A percentile compares a stretch with the other conserved stretches of the same genome.
These are phyloP conservation scores for Pollenia griseotomentosa DNA, from an alignment of 2,888 invertebrate genomes.

Conservation along the genomic window DNA sequence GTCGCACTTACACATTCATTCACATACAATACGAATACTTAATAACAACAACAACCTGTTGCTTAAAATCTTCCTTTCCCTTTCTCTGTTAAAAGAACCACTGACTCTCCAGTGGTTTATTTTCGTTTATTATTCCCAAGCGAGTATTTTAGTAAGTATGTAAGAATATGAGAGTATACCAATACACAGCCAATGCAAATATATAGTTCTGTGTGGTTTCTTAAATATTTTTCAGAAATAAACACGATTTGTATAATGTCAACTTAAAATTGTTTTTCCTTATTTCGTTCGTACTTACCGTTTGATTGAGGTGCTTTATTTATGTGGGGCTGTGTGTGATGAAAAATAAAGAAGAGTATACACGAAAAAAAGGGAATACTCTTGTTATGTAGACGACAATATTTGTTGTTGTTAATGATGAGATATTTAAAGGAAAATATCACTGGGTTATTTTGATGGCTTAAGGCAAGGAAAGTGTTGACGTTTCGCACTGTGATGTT, in stretches of 20 bases:
- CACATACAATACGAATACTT: conserved; percentile 8
- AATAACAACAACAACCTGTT: conserved; percentile 60
- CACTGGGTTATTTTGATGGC: neutral
- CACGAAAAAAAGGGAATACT: neutral
- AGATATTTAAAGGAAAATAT: conserved; percentile 50
- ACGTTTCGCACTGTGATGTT: conserved; percentile 25
- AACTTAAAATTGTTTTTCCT: conserved; percentile 23
- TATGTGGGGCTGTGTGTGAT: conserved; percentile 25
- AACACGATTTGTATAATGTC: conserved; percentile 51
- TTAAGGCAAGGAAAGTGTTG: conserved; percentile 58
- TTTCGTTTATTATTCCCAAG: conserved; percentile 27
- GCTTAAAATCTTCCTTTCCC: conserved; percentile 17
- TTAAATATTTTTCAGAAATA: conserved; percentile 5
- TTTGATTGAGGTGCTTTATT: conserved; percentile 66
- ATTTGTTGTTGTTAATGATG: conserved; percentile 58
- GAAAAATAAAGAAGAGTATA: neutral
- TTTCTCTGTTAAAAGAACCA: conserved; percentile 15
- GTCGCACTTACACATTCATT: conserved; percentile 1
- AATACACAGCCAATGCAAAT: neutral
- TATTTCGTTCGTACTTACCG: conserved; percentile 63
- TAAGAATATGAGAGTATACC: neutral
- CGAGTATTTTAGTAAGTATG: conserved; percentile 1
- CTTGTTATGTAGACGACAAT: conserved; percentile 39
- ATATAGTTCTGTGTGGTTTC: neutral
- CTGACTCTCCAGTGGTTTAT: conserved; percentile 10